phyloP scores from a whole-genome alignment of 2,113 vertebrate genomes.

The Perccottus glenii region DNA sequence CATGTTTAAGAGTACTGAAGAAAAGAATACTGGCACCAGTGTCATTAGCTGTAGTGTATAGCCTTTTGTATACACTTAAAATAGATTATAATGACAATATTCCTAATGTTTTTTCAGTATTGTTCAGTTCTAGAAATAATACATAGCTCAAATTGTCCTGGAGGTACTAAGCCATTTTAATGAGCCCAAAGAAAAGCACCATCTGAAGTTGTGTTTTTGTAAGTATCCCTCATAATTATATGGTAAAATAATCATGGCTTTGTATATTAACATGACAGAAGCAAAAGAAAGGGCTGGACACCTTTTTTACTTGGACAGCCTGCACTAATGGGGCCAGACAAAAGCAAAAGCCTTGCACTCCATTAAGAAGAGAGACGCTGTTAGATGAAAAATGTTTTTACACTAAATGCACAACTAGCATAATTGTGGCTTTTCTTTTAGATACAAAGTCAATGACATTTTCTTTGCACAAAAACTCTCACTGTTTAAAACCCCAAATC shows the following conservation, averaged over 20 bases:
- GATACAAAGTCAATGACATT: neutral
- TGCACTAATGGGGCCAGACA: constrained; percentile 1
- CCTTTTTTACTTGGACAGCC: neutral
- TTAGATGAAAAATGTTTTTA: neutral
- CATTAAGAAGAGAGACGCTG: neutral
- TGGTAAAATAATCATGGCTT: neutral
- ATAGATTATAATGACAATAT: too few species aligned
- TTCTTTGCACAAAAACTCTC: neutral
- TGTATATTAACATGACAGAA: neutral
- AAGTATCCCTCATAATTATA: neutral
- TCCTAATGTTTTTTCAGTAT: neutral
- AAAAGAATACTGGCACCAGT: too few species aligned
- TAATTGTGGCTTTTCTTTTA: constrained; percentile 7
- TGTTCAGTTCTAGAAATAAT: neutral
- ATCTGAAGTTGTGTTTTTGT: neutral
- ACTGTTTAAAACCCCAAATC: neutral
- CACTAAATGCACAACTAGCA: neutral
- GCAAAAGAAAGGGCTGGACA: neutral
- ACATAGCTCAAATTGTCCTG: neutral
- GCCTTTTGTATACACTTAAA: too few species aligned
- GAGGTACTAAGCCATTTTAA: neutral
- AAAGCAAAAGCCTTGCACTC: constrained; percentile 4
- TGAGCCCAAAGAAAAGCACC: neutral
- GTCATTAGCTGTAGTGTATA: too few species aligned
- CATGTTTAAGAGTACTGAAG: too few species aligned